Percentiles rank a stretch among this genome's conserved stretches.
phyloP scores from a whole-genome alignment of 2,888 invertebrate genomes.

The Sisyra nigra region DNA sequence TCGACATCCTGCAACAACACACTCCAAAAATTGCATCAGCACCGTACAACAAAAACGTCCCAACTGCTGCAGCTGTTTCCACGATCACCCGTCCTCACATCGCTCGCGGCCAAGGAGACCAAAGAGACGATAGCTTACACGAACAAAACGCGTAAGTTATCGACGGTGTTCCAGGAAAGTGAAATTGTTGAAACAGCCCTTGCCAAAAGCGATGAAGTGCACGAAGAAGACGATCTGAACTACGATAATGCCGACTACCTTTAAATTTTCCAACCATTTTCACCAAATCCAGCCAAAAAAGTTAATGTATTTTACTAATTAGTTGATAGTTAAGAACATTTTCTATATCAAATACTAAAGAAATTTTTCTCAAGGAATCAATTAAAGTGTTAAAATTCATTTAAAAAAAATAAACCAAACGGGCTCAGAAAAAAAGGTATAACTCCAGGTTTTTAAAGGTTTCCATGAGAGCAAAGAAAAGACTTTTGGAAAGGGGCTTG shows the following conservation, averaged over 20 bases:
- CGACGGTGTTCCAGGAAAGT: slow-evolving; percentile 1
- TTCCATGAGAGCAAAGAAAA: no score
- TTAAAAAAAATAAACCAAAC: no score
- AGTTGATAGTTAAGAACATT: no score
- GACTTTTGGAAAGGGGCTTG: no score
- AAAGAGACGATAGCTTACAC: neutral
- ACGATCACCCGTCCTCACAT: neutral
- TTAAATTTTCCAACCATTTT: no score
- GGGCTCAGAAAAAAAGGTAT: no score
- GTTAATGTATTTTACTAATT: no score
- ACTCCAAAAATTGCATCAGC: neutral
- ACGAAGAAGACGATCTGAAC: neutral
- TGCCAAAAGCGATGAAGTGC: neutral
- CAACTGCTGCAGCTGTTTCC: slow-evolving; percentile 4
- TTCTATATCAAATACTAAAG: no score
- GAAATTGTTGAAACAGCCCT: neutral
- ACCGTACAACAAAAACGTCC: neutral
- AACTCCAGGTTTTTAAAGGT: no score
- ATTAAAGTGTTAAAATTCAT: no score
- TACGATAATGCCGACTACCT: neutral
- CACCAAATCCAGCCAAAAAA: no score
- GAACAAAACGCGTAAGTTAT: neutral
- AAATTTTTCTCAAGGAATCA: no score
- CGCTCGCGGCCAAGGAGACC: neutral
- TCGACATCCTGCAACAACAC: neutral